Percentiles rank a stretch among this genome's conserved stretches.
These are phyloP conservation scores for Noctua comes DNA, from an alignment of 2,888 invertebrate species.

Conservation along the genomic window DNA sequence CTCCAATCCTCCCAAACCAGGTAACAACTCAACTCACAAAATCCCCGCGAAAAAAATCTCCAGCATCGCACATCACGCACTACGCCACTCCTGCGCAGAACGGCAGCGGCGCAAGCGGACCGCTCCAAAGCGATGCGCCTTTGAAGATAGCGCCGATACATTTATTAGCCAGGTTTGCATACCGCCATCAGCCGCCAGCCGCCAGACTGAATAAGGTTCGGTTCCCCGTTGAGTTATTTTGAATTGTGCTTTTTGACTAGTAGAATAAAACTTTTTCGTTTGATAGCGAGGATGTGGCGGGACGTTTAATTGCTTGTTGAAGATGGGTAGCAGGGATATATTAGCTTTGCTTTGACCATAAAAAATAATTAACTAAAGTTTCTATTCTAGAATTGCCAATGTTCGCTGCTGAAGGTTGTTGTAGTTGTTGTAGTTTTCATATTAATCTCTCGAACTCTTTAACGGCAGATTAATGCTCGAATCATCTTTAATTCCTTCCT, in stretches of 20 bases:
- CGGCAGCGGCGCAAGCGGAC: constrained; percentile 79
- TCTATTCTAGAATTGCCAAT: not conserved
- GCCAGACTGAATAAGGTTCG: constrained; percentile 63
- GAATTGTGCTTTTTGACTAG: constrained; percentile 63
- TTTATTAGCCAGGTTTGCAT: constrained; percentile 87
- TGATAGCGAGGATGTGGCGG: constrained; percentile 31
- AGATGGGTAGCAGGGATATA: not conserved
- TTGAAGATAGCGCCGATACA: constrained; percentile 89
- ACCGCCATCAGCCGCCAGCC: constrained; percentile 69
- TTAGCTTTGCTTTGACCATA: not conserved
- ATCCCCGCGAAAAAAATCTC: not conserved
- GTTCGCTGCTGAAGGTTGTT: not conserved
- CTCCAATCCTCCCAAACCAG: too few relatives aligned
- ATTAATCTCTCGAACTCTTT: not conserved
- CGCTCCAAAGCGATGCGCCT: constrained; percentile 85
- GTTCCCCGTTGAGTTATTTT: constrained; percentile 65
- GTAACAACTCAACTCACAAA: not conserved
- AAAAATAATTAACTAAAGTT: not conserved
- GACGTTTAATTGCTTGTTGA: constrained; percentile 51
- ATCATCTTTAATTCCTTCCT: not conserved
- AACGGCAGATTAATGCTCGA: not conserved
- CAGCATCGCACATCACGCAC: constrained; percentile 66
- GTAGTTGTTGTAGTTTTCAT: not conserved
- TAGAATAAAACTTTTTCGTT: constrained; percentile 48
- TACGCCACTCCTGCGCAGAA: constrained; percentile 71